phyloP scores from a whole-genome alignment of 2,888 invertebrate species.

The Rhagium mordax region DNA sequence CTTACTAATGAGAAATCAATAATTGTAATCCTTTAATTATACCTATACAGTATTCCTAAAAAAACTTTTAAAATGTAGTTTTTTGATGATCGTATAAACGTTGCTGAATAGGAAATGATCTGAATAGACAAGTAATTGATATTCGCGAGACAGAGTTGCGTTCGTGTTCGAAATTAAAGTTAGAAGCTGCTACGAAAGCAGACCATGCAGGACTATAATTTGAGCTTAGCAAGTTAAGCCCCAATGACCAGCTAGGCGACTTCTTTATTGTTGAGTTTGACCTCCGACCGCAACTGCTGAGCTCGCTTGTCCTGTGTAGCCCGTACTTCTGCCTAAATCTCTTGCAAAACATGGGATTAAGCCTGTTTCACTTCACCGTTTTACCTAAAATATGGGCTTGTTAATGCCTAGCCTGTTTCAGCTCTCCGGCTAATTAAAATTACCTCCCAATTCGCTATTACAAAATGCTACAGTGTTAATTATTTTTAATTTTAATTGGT shows the following conservation, averaged over 20 bases:
- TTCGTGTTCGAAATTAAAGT: slow-evolving; percentile 52
- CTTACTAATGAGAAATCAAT: no score
- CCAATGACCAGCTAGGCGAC: slow-evolving; percentile 62
- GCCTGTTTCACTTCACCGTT: slow-evolving; percentile 42
- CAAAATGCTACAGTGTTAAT: slow-evolving; percentile 24
- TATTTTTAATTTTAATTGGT: slow-evolving; percentile 24
- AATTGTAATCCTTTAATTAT: no score
- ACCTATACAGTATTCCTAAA: background rate
- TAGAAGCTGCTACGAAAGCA: slow-evolving; percentile 52
- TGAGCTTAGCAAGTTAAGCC: slow-evolving; percentile 65
- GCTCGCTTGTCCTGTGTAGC: slow-evolving; percentile 52
- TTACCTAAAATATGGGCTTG: slow-evolving; percentile 43
- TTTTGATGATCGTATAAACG: slow-evolving; percentile 6
- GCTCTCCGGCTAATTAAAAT: slow-evolving; percentile 44
- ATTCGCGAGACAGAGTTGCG: slow-evolving; percentile 59
- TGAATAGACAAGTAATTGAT: slow-evolving; percentile 56
- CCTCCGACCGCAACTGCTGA: slow-evolving; percentile 64
- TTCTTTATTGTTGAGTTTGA: slow-evolving; percentile 65
- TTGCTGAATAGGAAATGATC: slow-evolving; percentile 29
- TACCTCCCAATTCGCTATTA: slow-evolving; percentile 40
- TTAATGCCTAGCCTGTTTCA: slow-evolving; percentile 39
- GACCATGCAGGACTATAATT: slow-evolving; percentile 63
- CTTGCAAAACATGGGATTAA: slow-evolving; percentile 54
- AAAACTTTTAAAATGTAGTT: background rate
- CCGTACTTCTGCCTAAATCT: slow-evolving; percentile 53